These are phyloP conservation scores for Eutolmus rufibarbis DNA, from an alignment of 2,888 invertebrate species.

Conservation along the genomic window DNA sequence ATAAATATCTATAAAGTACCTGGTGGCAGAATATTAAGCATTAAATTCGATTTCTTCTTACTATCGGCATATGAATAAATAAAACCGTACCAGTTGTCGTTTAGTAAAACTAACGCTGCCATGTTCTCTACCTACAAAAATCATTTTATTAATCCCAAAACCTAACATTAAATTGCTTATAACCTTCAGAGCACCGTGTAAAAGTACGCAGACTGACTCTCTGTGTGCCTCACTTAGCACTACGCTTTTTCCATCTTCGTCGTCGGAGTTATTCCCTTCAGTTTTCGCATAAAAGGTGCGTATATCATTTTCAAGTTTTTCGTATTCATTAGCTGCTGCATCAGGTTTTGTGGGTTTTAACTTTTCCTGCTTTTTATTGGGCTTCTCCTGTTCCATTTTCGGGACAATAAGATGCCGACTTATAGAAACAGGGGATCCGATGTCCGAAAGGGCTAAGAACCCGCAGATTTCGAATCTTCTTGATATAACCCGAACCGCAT, in stretches of 20 bases:
- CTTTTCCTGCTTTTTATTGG: slow-evolving; percentile 60
- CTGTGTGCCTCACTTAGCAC: slow-evolving; percentile 56
- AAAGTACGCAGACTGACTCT: slow-evolving; percentile 89
- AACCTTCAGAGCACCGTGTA: slow-evolving; percentile 90
- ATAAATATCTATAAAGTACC: slow-evolving; percentile 62
- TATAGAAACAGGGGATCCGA: slow-evolving; percentile 89
- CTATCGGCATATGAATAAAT: slow-evolving; percentile 93
- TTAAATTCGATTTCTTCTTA: slow-evolving; percentile 89
- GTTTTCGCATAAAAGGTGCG: slow-evolving; percentile 59
- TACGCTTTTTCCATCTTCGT: slow-evolving; percentile 47
- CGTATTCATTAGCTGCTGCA: slow-evolving; percentile 52
- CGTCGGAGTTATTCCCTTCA: slow-evolving; percentile 56
- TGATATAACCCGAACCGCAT: slow-evolving; percentile 66
- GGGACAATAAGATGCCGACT: slow-evolving; percentile 91
- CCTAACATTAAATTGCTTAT: background rate
- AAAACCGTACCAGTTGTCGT: slow-evolving; percentile 92
- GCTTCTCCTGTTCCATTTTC: slow-evolving; percentile 65
- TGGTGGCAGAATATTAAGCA: slow-evolving; percentile 86
- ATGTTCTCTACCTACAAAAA: slow-evolving; percentile 78
- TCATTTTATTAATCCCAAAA: background rate
- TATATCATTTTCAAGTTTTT: slow-evolving; percentile 61
- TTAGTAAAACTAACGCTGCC: slow-evolving; percentile 86
- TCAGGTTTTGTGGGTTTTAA: slow-evolving; percentile 52
- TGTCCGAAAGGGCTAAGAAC: slow-evolving; percentile 85
- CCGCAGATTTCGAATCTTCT: slow-evolving; percentile 84